Evolutionary conservation across 2,888 invertebrate species (phyloP).

Genomic region (Tenthredo mesomela): DNA sequence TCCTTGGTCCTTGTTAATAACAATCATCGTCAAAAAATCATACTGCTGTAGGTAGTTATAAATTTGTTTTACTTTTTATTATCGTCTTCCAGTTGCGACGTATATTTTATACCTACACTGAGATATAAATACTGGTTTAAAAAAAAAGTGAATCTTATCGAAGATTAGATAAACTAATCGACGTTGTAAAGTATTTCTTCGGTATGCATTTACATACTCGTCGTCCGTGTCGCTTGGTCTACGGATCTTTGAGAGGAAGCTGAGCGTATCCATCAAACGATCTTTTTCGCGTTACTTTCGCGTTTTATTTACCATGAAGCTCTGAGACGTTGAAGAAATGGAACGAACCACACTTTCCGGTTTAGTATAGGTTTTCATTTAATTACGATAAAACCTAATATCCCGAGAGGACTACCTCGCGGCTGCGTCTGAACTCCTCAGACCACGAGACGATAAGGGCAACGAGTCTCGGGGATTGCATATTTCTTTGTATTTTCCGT

Average conservation of each 20-base stretch:
- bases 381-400: slow-evolving; percentile 68
- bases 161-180: not conserved
- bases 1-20: not conserved
- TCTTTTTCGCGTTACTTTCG: slow-evolving; percentile 10
- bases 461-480: slow-evolving; percentile 34
- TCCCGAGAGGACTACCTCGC: slow-evolving; percentile 55
- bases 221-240: not conserved
- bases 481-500: slow-evolving; percentile 18
- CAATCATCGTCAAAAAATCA: not conserved
- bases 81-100: not conserved
- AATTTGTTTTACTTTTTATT: not conserved
- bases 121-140: too few relatives aligned
- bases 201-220: not conserved
- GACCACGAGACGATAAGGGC: not conserved
- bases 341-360: slow-evolving; percentile 63
- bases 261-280: not conserved
- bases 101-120: not conserved
- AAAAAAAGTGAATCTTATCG: not conserved
- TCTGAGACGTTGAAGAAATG: not conserved
- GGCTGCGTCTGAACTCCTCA: slow-evolving; percentile 7
- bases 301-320: slow-evolving; percentile 7
- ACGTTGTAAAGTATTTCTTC: not conserved
- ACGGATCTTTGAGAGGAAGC: not conserved
- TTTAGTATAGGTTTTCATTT: slow-evolving; percentile 65
- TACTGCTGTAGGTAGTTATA: not conserved